These are phyloP conservation scores for Umimayanthus chanpuru DNA, from an alignment of 92 coral and sea anemone species.

Conservation along the genomic window DNA sequence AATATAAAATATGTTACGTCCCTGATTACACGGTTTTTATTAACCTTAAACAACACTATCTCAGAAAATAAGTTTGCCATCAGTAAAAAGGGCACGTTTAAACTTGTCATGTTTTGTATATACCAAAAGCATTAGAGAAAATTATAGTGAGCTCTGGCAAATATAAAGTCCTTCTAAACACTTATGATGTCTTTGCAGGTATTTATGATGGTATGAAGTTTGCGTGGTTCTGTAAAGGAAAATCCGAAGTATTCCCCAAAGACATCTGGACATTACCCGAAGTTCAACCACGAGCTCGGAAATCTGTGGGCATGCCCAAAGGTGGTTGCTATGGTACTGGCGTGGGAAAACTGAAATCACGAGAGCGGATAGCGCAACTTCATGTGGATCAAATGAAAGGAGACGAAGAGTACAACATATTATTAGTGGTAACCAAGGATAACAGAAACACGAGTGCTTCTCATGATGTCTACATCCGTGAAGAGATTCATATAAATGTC, in stretches of 20 bases:
- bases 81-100: too few relatives aligned
- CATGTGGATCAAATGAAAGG: slow-evolving; percentile 78
- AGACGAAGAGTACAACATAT: slow-evolving; percentile 52
- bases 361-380: slow-evolving; percentile 46
- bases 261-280: slow-evolving; percentile 60
- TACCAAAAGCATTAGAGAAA: too few relatives aligned
- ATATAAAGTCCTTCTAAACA: not conserved
- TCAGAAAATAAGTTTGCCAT: too few relatives aligned
- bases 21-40: too few relatives aligned
- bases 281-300: slow-evolving; percentile 49
- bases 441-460: slow-evolving; percentile 41
- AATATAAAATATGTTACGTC: too few relatives aligned
- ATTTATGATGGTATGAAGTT: slow-evolving; percentile 64
- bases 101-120: too few relatives aligned
- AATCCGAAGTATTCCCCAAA: slow-evolving; percentile 63
- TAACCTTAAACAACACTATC: too few relatives aligned
- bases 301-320: not conserved
- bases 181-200: slow-evolving; percentile 8
- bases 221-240: slow-evolving; percentile 84
- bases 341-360: slow-evolving; percentile 60
- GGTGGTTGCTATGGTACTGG: slow-evolving; percentile 90
- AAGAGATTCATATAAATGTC: slow-evolving; percentile 64
- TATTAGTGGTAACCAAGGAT: slow-evolving; percentile 62
- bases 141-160: not conserved
- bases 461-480: slow-evolving; percentile 55